phyloP scores from a whole-genome alignment of 2,797 vertebrate species.

The Chlorospingus flavigularis region DNA sequence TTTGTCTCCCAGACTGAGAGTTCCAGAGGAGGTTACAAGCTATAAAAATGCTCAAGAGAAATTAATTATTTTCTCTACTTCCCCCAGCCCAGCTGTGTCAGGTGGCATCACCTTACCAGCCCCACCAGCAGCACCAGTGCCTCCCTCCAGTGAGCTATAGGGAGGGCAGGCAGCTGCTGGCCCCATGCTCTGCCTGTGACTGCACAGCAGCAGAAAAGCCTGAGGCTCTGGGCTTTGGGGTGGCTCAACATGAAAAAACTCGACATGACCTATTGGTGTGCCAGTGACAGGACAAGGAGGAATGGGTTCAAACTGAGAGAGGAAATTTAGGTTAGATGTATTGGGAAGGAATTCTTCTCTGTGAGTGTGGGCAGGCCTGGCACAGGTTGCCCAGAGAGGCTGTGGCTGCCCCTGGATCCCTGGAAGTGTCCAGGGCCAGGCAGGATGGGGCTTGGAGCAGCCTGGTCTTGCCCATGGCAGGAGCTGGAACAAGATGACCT shows the following conservation, averaged over 20 bases:
- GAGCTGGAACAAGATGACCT: not conserved
- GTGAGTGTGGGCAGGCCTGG: not conserved
- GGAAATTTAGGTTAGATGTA: not conserved
- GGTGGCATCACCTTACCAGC: not conserved
- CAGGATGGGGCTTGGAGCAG: not conserved
- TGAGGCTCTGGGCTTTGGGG: not conserved
- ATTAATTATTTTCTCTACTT: not conserved
- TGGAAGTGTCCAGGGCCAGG: not conserved
- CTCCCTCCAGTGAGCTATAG: accelerated
- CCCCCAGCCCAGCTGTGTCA: not conserved
- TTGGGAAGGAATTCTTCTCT: not conserved
- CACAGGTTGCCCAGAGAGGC: not conserved
- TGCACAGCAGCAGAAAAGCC: not conserved
- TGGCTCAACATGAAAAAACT: not conserved
- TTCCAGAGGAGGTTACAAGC: not conserved
- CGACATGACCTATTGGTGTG: not conserved
- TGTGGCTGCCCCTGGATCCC: not conserved
- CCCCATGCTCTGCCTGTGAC: accelerated
- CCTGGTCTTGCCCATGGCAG: not conserved
- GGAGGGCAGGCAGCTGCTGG: not conserved
- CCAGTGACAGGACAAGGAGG: not conserved
- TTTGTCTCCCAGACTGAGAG: not conserved
- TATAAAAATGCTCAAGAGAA: not conserved
- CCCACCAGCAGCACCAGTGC: not conserved
- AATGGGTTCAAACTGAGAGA: not conserved